Conservation (phyloP, 2,113 vertebrate genomes). For the Pipra filicauda region DNA sequence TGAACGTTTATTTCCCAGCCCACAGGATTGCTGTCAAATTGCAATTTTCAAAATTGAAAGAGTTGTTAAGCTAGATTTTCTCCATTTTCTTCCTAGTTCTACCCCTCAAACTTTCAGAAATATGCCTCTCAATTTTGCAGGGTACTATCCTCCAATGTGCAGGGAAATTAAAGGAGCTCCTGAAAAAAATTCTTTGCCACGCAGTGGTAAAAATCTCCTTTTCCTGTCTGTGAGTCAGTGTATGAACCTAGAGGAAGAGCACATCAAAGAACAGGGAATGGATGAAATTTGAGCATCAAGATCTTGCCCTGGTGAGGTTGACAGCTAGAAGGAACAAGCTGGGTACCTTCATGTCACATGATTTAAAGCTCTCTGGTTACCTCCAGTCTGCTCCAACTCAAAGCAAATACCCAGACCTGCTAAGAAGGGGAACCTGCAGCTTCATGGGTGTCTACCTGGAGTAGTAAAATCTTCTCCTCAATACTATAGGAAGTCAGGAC, state of each 20-base stretch:
- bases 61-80: slow-evolving; percentile 62
- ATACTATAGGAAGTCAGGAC: background rate
- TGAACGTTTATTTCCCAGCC: slow-evolving; percentile 65
- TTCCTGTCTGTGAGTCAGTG: background rate
- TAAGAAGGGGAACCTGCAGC: background rate
- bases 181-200: background rate
- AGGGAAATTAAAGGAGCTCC: slow-evolving; percentile 40
- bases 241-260: background rate
- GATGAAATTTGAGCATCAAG: background rate
- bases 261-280: background rate
- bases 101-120: slow-evolving; percentile 59
- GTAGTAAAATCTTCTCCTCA: background rate
- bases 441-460: background rate
- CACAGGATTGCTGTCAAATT: slow-evolving; percentile 70
- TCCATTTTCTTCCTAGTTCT: slow-evolving; percentile 58
- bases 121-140: slow-evolving; percentile 43
- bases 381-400: background rate
- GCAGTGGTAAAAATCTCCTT: background rate
- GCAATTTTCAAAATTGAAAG: slow-evolving; percentile 67
- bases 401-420: background rate
- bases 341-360: accelerated
- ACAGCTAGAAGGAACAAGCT: background rate
- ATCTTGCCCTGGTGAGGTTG: background rate
- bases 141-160: background rate
- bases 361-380: background rate